Evolutionary conservation across 2,113 vertebrate species (phyloP).

Genomic region (Lasiurus cinereus): DNA sequence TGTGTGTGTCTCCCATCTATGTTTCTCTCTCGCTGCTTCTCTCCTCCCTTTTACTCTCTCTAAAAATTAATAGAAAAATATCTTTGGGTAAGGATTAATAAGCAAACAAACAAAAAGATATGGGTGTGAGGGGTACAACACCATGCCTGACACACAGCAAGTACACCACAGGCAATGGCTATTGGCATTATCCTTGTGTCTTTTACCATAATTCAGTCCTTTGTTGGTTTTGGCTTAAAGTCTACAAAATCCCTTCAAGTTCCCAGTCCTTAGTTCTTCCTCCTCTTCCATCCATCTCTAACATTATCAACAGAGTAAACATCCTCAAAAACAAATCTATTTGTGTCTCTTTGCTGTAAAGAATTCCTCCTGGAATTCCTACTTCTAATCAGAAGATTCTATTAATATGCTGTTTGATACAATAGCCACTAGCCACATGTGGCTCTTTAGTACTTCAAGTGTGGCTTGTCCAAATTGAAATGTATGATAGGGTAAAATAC

Average conservation of each 20-base stretch:
- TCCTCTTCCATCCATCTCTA: neutral
- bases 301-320: neutral
- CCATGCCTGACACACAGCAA: neutral
- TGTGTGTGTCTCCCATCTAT: too few relatives aligned
- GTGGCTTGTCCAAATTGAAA: neutral
- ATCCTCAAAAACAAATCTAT: neutral
- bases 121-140: neutral
- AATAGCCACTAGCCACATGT: neutral
- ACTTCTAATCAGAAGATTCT: neutral
- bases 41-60: too few relatives aligned
- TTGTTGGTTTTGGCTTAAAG: neutral
- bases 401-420: neutral
- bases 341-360: neutral
- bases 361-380: conserved; percentile 1
- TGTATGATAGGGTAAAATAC: neutral
- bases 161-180: neutral
- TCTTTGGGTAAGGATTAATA: too few relatives aligned
- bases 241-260: neutral
- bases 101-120: neutral
- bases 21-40: too few relatives aligned
- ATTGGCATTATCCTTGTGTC: neutral
- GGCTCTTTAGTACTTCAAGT: neutral
- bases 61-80: too few relatives aligned
- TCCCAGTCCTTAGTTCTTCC: neutral
- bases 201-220: neutral